Conservation (phyloP, 2,113 vertebrate genomes). For the Monopterus albus region DNA sequence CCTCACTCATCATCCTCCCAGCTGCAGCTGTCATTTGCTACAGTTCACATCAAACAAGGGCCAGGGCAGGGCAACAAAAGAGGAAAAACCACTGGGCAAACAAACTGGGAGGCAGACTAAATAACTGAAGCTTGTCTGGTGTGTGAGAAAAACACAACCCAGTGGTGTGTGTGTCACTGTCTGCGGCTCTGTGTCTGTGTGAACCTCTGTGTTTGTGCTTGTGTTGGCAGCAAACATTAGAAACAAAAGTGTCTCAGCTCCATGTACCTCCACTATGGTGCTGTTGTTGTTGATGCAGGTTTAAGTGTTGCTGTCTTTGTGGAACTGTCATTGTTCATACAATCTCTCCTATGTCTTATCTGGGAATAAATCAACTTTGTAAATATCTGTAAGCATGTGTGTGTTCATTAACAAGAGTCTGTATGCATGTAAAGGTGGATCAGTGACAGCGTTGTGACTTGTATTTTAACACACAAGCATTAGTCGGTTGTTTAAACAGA, state of each 20-base stretch:
- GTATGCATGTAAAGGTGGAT: neutral
- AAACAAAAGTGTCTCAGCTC: slow-evolving; percentile 76
- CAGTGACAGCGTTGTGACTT: neutral
- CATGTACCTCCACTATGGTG: slow-evolving; percentile 43
- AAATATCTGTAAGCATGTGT: slow-evolving; percentile 18
- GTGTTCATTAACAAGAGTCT: slow-evolving; percentile 21
- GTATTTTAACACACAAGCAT: slow-evolving; percentile 9
- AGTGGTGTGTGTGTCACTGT: slow-evolving; percentile 38
- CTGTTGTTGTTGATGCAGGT: slow-evolving; percentile 75
- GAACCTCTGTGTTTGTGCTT: slow-evolving; percentile 27
- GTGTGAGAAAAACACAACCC: slow-evolving; percentile 58
- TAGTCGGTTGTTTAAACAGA: neutral
- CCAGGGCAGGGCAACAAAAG: slow-evolving; percentile 67
- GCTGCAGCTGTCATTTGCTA: slow-evolving; percentile 69
- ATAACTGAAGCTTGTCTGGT: slow-evolving; percentile 72
- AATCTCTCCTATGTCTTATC: slow-evolving; percentile 1
- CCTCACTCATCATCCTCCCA: slow-evolving; percentile 63
- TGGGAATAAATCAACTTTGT: slow-evolving; percentile 34
- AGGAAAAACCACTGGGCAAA: slow-evolving; percentile 74
- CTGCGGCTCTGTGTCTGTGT: slow-evolving; percentile 27
- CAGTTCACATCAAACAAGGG: slow-evolving; percentile 72
- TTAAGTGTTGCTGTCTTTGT: slow-evolving; percentile 55
- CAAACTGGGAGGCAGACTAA: slow-evolving; percentile 76
- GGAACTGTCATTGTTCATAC: slow-evolving; percentile 42
- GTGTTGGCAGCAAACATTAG: slow-evolving; percentile 71